These are phyloP conservation scores for Ornithorhynchus anatinus DNA, from an alignment of 2,113 vertebrate species.

Conservation along the genomic window DNA sequence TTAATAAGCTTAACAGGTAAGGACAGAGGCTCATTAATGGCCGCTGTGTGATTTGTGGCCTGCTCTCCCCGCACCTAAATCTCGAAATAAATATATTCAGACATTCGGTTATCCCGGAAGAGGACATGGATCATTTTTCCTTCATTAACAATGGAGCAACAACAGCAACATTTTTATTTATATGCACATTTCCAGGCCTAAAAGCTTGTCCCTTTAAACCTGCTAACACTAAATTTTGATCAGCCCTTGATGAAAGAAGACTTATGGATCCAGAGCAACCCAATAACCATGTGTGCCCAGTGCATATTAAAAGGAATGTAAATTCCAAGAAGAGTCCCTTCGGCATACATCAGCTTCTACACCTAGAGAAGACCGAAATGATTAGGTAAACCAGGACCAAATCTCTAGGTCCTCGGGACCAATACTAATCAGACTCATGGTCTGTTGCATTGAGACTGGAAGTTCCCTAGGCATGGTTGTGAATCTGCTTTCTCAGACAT, in stretches of 20 bases:
- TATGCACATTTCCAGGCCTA: conserved; percentile 28
- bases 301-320: conserved; percentile 39
- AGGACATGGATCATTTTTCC: conserved; percentile 55
- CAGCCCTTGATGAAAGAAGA: conserved; percentile 48
- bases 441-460: too few relatives aligned
- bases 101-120: conserved; percentile 38
- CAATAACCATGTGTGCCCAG: conserved; percentile 23
- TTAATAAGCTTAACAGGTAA: conserved; percentile 52
- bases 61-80: conserved; percentile 48
- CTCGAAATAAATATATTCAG: conserved; percentile 58
- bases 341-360: conserved; percentile 11
- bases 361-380: conserved; percentile 4
- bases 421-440: background rate
- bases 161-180: conserved; percentile 49
- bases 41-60: conserved; percentile 41
- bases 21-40: conserved; percentile 36
- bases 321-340: conserved; percentile 20
- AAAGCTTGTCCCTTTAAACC: conserved; percentile 57
- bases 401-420: conserved; percentile 11
- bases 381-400: conserved; percentile 36
- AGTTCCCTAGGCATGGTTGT: too few relatives aligned
- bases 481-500: too few relatives aligned
- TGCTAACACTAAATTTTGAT: conserved; percentile 50
- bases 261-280: conserved; percentile 20
- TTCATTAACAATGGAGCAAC: conserved; percentile 47